Evolutionary conservation across 1,140 invertebrate species (phyloP).

Genomic region (Apocrypta bakeri): DNA sequence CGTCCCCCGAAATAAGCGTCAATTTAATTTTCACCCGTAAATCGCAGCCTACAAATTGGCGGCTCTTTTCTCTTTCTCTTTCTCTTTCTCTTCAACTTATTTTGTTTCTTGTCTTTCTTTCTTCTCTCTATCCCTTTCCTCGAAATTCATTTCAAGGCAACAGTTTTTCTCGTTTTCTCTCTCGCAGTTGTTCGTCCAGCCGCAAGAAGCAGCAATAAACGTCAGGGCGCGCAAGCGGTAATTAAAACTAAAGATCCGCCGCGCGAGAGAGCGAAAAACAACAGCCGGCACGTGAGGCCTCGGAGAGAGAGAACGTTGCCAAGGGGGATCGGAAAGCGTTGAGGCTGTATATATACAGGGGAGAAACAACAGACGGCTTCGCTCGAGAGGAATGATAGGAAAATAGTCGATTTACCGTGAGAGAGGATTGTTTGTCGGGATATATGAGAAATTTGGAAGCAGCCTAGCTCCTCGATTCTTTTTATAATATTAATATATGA

Average conservation of each 20-base stretch:
- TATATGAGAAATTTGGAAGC: not conserved
- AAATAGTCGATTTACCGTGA: conserved; percentile 15
- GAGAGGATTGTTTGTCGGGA: not conserved
- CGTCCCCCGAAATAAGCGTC: conserved; percentile 18
- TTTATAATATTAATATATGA: too few relatives aligned
- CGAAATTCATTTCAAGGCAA: conserved; percentile 55
- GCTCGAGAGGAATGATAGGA: conserved; percentile 3
- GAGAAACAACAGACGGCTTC: not conserved
- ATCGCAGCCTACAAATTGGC: conserved; percentile 12
- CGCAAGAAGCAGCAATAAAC: conserved; percentile 72
- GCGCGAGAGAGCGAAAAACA: conserved; percentile 67
- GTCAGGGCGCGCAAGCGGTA: conserved; percentile 67
- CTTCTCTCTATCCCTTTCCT: not conserved
- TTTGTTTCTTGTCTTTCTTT: too few relatives aligned
- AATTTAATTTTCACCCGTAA: conserved; percentile 43
- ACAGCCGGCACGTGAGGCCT: conserved; percentile 56
- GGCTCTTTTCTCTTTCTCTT: not conserved
- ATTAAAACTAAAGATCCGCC: conserved; percentile 73
- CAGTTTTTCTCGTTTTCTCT: conserved; percentile 53
- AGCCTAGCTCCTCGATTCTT: too few relatives aligned
- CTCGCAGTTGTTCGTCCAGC: conserved; percentile 45
- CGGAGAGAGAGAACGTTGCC: conserved; percentile 20
- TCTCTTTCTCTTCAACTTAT: not conserved
- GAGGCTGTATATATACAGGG: not conserved
- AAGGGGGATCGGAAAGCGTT: not conserved